phyloP scores from a whole-genome alignment of 2,888 invertebrate species.

The Drosophila pseudotakahashii region DNA sequence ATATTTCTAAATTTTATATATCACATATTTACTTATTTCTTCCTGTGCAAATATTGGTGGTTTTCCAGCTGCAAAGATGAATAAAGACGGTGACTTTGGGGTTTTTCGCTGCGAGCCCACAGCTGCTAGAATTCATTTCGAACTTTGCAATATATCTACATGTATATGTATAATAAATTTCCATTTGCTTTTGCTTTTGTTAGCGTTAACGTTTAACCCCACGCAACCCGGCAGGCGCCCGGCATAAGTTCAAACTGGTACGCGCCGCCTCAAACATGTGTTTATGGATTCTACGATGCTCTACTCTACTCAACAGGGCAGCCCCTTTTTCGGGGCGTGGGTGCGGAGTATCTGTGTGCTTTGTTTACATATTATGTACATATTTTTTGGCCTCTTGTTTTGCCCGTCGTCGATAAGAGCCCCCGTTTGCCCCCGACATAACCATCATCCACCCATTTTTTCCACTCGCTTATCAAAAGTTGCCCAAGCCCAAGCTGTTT shows the following conservation, averaged over 20 bases:
- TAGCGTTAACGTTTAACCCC: constrained; percentile 42
- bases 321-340: constrained; percentile 17
- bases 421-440: not conserved
- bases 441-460: not conserved
- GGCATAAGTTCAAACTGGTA: constrained; percentile 63
- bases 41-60: constrained; percentile 13
- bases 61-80: constrained; percentile 9
- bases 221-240: constrained; percentile 27
- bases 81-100: constrained; percentile 18
- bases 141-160: constrained; percentile 74
- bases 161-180: constrained; percentile 73
- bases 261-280: constrained; percentile 68
- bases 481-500: constrained; percentile 71
- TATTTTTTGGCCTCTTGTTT: constrained; percentile 69
- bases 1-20: too few species aligned
- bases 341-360: constrained; percentile 18
- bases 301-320: constrained; percentile 1
- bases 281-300: constrained; percentile 48
- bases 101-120: constrained; percentile 31
- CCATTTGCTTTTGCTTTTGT: constrained; percentile 61
- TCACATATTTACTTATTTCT: not conserved
- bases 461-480: constrained; percentile 70
- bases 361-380: constrained; percentile 75
- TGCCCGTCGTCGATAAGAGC: constrained; percentile 65
- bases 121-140: constrained; percentile 69